These are phyloP conservation scores for Suillia variegata DNA, from an alignment of 2,888 invertebrate species.

Conservation along the genomic window DNA sequence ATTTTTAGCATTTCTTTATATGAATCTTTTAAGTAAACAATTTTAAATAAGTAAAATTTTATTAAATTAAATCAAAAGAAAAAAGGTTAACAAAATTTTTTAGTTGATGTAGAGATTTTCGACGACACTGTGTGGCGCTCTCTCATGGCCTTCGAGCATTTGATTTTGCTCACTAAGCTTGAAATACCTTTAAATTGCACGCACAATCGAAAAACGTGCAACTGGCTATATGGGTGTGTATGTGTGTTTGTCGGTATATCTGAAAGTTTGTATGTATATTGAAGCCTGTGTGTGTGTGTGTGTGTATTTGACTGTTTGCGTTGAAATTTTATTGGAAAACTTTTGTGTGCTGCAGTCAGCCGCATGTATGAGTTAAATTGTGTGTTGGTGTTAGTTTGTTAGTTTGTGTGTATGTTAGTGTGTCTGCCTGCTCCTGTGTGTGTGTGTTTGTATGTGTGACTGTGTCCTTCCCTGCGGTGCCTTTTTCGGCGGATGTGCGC, in stretches of 20 bases:
- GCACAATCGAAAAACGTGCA: constrained; percentile 5
- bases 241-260: neutral
- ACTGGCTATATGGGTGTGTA: neutral
- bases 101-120: no score
- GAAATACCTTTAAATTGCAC: constrained; percentile 8
- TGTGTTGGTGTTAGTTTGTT: neutral
- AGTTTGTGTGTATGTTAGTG: constrained; percentile 8
- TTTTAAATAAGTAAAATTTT: no score
- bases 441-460: constrained; percentile 7
- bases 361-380: neutral
- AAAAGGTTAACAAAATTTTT: no score
- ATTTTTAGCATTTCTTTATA: no score
- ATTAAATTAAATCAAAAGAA: no score
- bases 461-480: constrained; percentile 9
- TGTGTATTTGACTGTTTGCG: neutral
- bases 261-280: neutral
- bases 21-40: no score
- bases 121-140: no score
- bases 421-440: constrained; percentile 7
- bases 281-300: neutral
- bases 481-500: constrained; percentile 17
- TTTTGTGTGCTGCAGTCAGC: constrained; percentile 8
- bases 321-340: constrained; percentile 22
- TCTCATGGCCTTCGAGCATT: no score
- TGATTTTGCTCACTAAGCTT: constrained; percentile 1